A percentile compares a stretch with the other conserved stretches of the same genome.
phyloP scores from a whole-genome alignment of 2,888 invertebrate species.

The Brachypterus glaber region DNA sequence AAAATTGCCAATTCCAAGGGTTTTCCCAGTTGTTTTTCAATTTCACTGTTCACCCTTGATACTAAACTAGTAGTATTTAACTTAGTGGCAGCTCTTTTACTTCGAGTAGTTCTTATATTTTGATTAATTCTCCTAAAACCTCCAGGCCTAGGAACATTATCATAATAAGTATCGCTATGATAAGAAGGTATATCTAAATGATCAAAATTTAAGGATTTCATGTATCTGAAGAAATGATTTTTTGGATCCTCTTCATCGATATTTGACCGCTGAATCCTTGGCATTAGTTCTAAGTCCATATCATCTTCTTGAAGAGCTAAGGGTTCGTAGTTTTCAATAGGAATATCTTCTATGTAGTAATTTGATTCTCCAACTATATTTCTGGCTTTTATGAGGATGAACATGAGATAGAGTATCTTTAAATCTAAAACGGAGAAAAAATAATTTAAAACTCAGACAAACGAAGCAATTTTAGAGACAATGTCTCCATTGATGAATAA shows the following conservation, averaged over 20 bases:
- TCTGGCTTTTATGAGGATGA: no score
- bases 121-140: constrained; percentile 1
- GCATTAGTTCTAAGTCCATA: constrained; percentile 26
- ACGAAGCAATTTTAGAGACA: no score
- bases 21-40: constrained; percentile 24
- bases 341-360: constrained; percentile 23
- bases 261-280: constrained; percentile 18
- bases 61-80: not conserved
- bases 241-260: constrained; percentile 18
- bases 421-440: no score
- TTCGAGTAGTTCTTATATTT: not conserved
- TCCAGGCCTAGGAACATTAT: constrained; percentile 13
- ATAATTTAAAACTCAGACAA: no score
- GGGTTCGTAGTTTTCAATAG: constrained; percentile 23
- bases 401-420: no score
- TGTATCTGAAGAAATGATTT: constrained; percentile 20
- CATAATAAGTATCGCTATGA: no score
- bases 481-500: no score
- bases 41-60: constrained; percentile 2
- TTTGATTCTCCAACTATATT: no score
- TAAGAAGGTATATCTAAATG: not conserved
- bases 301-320: constrained; percentile 23
- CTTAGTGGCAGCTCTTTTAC: not conserved
- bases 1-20: constrained; percentile 27
- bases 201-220: constrained; percentile 6